Base-by-base conservation (phyloP, 2,113 vertebrate genomes). In the Cygnus atratus region DNA sequence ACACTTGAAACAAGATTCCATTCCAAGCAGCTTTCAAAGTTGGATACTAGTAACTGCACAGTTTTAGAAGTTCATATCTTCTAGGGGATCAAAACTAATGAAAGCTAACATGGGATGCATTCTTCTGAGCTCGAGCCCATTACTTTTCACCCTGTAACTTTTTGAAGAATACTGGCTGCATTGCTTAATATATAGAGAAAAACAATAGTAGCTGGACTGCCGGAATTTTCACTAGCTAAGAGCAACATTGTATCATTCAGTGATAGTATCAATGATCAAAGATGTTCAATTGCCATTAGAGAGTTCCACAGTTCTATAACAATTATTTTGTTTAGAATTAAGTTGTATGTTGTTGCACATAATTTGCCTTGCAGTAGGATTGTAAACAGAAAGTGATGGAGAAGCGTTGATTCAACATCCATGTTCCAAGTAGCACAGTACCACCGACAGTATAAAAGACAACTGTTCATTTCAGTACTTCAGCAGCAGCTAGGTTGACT, bases 391-490 rank as follows among this genome's bases (percentile, higher is more conserved):
- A 61, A 57, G 24, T 22, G 21, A n/a, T 41, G 55, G 2, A 75
- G 46, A 63, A 74, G 28, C 7, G 13, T 14, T 24, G 28, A 58
- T 79, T 72, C 62, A 63, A 20, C n/a, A 58, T 7, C 35, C 31
- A 7, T 3, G 5, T 50, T 33, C 33, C 59, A 58, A 6, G 29
- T 2, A 75, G 59, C 77, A 57, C 4, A 44, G 37, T 3, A 59
- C 39, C 25, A 0, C 4, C 54, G 24, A 31, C 1, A 18, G 15
- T 2, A 10, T 0, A 20, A 52, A 52, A 70, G 41, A 9, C 22
- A 46, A 48, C 0, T 41, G 48, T 25, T 65, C 24, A 35, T 54
- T 15, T 48, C 46, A 4, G 25, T 22, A 9, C 58, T 11, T 24
- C 22, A 43, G 52, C 62, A 75, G 52, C 50, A 31, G 11, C 17